These are phyloP conservation scores for Hirundichthys speculiger DNA, from an alignment of 2,113 vertebrate genomes.

Conservation along the genomic window DNA sequence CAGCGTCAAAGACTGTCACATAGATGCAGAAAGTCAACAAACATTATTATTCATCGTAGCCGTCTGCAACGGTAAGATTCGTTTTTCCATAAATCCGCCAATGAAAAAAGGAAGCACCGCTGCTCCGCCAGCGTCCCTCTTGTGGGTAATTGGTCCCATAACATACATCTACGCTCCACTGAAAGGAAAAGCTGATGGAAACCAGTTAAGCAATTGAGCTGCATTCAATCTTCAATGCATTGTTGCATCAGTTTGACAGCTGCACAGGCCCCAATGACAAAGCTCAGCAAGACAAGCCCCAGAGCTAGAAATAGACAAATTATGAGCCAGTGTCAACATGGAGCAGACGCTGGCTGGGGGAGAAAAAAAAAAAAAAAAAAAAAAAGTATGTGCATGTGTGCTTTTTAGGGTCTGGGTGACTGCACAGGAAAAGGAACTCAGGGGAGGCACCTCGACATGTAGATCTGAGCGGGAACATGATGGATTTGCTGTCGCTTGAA, in stretches of 20 bases:
- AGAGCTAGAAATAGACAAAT: conserved; percentile 67
- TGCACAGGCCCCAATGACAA: conserved; percentile 51
- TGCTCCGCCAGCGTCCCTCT: conserved; percentile 34
- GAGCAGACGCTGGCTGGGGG: conserved; percentile 48
- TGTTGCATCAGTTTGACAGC: conserved; percentile 72
- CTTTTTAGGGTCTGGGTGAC: conserved; percentile 47
- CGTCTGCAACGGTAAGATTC: conserved; percentile 42
- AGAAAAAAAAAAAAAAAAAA: conserved; percentile 33
- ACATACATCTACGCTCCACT: conserved; percentile 50
- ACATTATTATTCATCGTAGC: conserved; percentile 50
- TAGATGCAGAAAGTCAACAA: conserved; percentile 30
- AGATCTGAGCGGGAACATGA: conserved; percentile 28
- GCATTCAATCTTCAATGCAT: conserved; percentile 58
- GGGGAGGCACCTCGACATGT: conserved; percentile 31
- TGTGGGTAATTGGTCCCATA: conserved; percentile 59
- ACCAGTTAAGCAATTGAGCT: conserved; percentile 60
- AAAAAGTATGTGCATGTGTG: conserved; percentile 35
- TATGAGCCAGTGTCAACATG: conserved; percentile 60
- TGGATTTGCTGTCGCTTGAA: conserved; percentile 26
- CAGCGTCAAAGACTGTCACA: conserved; percentile 9
- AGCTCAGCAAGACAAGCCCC: conserved; percentile 57
- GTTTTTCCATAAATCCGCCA: conserved; percentile 43
- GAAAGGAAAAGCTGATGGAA: conserved; percentile 49
- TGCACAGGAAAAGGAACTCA: conserved; percentile 41
- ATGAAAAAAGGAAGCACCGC: neutral